Conservation (phyloP, 1,140 invertebrate species). For the Tyrophagus putrescentiae region DNA sequence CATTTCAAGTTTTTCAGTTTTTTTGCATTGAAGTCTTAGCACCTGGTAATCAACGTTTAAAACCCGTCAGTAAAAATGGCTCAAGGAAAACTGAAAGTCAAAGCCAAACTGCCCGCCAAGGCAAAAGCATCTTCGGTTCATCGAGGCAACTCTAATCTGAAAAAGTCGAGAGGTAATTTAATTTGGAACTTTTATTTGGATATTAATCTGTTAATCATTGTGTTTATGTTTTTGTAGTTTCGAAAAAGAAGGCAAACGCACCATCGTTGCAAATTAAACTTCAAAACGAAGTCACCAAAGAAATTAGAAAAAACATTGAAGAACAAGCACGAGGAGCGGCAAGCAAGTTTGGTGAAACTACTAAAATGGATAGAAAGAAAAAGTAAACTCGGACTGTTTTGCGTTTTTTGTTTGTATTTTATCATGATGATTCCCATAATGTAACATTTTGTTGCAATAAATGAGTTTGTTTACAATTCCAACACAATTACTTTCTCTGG, state of each 20-base stretch:
- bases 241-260: neutral
- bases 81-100: conserved; percentile 18
- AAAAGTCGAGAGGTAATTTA: conserved; percentile 10
- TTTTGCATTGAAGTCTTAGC: too few relatives aligned
- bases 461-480: too few relatives aligned
- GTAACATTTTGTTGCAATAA: too few relatives aligned
- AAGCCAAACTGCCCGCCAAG: neutral
- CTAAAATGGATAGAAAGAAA: conserved; percentile 15
- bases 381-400: too few relatives aligned
- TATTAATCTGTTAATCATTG: neutral
- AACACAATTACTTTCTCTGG: too few relatives aligned
- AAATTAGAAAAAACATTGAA: conserved; percentile 19
- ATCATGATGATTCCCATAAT: too few relatives aligned
- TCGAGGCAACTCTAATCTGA: neutral
- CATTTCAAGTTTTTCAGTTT: too few relatives aligned
- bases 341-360: conserved; percentile 4
- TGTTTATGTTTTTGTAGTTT: neutral
- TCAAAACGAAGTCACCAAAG: conserved; percentile 16
- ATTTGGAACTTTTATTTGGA: neutral
- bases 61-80: conserved; percentile 3
- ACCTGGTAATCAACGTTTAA: conserved; percentile 19
- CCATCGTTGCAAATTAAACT: neutral
- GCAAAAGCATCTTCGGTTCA: conserved; percentile 19
- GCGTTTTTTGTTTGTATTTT: too few relatives aligned
- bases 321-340: conserved; percentile 5